Conservation (phyloP, 1,140 invertebrate genomes). For the Zelostemma sp. region DNA sequence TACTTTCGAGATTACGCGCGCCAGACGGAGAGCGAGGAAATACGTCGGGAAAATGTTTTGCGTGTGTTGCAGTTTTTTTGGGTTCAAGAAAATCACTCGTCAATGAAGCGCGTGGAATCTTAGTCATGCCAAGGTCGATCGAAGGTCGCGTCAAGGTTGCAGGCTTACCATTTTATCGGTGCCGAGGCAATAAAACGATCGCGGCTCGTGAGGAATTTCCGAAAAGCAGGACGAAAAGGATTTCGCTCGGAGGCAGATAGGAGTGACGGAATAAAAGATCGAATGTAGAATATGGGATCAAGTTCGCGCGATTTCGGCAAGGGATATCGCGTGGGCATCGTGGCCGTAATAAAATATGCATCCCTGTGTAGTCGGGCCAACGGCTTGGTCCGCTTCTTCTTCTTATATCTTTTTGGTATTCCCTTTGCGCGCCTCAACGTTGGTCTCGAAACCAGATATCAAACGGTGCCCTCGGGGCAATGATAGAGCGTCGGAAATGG, state of each 20-base stretch:
- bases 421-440: slow-evolving; percentile 25
- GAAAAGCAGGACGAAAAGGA: slow-evolving; percentile 14
- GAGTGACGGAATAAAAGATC: slow-evolving; percentile 18
- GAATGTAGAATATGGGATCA: slow-evolving; percentile 33
- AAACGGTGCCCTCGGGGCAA: slow-evolving; percentile 50
- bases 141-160: no score
- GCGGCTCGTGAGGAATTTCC: not conserved
- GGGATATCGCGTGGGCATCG: slow-evolving; percentile 41
- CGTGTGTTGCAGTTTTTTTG: not conserved
- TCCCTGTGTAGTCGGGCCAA: slow-evolving; percentile 40
- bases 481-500: slow-evolving; percentile 57
- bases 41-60: no score
- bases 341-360: slow-evolving; percentile 55
- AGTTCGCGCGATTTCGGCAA: slow-evolving; percentile 36
- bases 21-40: no score
- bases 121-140: no score
- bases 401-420: slow-evolving; percentile 31
- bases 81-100: not conserved
- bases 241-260: slow-evolving; percentile 12
- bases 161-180: no score
- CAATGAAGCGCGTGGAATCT: no score
- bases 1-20: slow-evolving; percentile 57
- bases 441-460: slow-evolving; percentile 56
- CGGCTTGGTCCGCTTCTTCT: slow-evolving; percentile 15
- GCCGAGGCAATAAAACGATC: no score